These are phyloP conservation scores for Tolmerus cingulatus DNA, from an alignment of 2,888 invertebrate genomes.

Conservation along the genomic window DNA sequence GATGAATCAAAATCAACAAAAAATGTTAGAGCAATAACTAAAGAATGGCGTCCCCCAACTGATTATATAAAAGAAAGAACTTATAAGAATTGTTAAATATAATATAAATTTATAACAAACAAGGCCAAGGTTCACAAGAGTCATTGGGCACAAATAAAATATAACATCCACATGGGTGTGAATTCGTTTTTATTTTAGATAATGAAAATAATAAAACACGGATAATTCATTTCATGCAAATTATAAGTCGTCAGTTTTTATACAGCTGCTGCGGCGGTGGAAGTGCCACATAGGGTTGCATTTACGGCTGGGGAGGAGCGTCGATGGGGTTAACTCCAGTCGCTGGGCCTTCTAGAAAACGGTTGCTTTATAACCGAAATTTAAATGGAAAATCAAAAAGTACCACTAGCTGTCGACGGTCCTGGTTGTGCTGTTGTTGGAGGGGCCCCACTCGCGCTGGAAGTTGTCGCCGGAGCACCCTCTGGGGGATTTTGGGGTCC, in stretches of 20 bases:
- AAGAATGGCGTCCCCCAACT: too few relatives aligned
- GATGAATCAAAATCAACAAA: too few relatives aligned
- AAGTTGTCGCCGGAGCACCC: constrained; percentile 49
- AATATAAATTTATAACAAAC: too few relatives aligned
- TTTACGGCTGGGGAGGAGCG: background rate
- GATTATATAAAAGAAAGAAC: too few relatives aligned
- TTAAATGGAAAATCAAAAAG: background rate
- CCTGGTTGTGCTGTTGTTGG: constrained; percentile 61
- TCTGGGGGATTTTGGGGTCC: constrained; percentile 53
- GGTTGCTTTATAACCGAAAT: background rate
- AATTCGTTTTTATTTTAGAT: constrained; percentile 14
- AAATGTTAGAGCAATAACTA: too few relatives aligned
- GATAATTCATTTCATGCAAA: background rate
- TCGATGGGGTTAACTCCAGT: background rate
- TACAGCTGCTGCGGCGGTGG: constrained; percentile 18
- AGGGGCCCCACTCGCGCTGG: constrained; percentile 60
- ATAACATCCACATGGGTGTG: background rate
- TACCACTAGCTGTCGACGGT: constrained; percentile 52
- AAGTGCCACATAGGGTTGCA: constrained; percentile 26
- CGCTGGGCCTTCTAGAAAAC: background rate
- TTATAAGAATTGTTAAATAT: too few relatives aligned
- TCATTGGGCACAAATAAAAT: background rate
- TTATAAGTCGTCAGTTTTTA: background rate
- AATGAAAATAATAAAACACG: constrained; percentile 26
- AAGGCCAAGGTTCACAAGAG: too few relatives aligned